Evolutionary conservation across 2,113 vertebrate genomes (phyloP), one percentile per base, ranked within the genome.

Genomic region (Lepus europaeus): DNA sequence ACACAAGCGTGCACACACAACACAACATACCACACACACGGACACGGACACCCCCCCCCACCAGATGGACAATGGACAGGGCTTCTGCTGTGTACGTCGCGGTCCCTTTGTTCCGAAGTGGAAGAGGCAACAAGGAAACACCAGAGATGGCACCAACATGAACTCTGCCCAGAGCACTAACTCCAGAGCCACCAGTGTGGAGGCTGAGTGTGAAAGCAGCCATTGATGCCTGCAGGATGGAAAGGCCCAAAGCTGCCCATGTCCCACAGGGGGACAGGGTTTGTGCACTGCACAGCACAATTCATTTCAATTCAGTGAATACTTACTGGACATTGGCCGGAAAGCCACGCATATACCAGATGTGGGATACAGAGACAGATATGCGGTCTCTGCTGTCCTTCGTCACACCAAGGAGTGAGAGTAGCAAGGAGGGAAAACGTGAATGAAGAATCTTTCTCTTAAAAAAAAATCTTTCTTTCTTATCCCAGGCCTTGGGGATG

Each of bases 31-130:
- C 10, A 33, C 39, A 53, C 13, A 82, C 6, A 51, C 1, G 13
- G 36, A 25, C 29, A 39, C 19, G 51, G 9, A 20, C 2, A 8
- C 6, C 0, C 8, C 0, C 9, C 29, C 25, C 12, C 19, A 4
- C 6, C 19, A 3, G 27, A 8, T 64, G 22, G 13, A 93, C 85
- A 25, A 86, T 17, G 20, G 74, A n/a, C 31, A 61, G 51, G 36
- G 31, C 29, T 79, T 85, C 73, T 63, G 51, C 59, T 13, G 29
- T 84, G 49, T 8, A 6, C 20, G n/a, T 45, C 31, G 4, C 2
- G 8, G 73, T 68, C n/a, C 5, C 33, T 74, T 39, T 92, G 33
- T 45, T 72, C 29, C 22, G 12, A 27, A 49, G 31, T 76, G 70
- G 56, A 23, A 78, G 53, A 91, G 9, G 31, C 12, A 23, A 87